Percentiles rank a stretch among this genome's conserved stretches.
Conservation (phyloP, 2,797 vertebrate species). For the Thalassophryne amazonica region DNA sequence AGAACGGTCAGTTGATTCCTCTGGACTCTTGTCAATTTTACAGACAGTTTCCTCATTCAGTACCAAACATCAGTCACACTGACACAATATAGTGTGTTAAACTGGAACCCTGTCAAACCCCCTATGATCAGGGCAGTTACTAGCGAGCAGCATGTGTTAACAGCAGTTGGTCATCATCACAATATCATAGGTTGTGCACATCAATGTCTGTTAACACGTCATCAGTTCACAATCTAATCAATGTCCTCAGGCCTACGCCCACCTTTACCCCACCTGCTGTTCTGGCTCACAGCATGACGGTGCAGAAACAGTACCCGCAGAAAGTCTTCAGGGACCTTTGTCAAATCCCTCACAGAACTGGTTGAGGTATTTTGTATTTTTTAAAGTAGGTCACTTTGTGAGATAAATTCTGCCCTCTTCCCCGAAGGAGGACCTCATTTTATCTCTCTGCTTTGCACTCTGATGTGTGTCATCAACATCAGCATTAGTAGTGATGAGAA, state of each 20-base stretch:
- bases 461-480: constrained; percentile 34
- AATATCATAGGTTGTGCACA: not conserved
- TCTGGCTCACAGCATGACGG: not conserved
- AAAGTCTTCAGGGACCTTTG: constrained; percentile 13
- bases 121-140: not conserved
- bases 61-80: too few relatives aligned
- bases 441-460: constrained; percentile 25
- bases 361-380: constrained; percentile 25
- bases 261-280: not conserved
- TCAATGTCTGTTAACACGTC: not conserved
- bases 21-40: too few relatives aligned
- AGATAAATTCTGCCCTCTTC: constrained; percentile 40
- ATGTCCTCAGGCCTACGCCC: not conserved
- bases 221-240: not conserved
- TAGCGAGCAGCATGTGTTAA: not conserved
- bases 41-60: too few relatives aligned
- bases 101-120: not conserved
- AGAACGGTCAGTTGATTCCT: too few relatives aligned
- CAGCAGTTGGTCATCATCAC: not conserved
- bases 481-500: not conserved
- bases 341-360: constrained; percentile 9
- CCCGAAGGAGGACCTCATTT: constrained; percentile 58
- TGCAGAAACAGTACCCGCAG: constrained; percentile 17
- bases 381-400: constrained; percentile 58
- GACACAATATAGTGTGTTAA: not conserved